Evolutionary conservation across 2,888 invertebrate genomes (phyloP).

Genomic region (Lutraria lutraria): DNA sequence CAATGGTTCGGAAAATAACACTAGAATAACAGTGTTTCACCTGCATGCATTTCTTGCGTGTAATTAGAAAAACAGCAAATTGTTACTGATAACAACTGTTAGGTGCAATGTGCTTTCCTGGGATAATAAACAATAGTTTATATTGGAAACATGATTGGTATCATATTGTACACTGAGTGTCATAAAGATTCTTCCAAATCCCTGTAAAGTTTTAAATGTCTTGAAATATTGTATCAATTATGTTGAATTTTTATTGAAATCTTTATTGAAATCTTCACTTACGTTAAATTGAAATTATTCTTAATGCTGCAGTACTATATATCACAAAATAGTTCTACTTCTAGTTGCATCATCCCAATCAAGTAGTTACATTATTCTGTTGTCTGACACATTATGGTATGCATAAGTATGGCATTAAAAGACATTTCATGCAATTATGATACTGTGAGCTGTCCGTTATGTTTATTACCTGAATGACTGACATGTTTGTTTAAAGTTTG

Average conservation of each 20-base stretch:
- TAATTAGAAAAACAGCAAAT: background rate
- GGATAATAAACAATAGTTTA: background rate
- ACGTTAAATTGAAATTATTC: too few species aligned
- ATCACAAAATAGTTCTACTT: too few species aligned
- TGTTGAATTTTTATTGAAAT: too few species aligned
- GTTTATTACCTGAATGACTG: too few species aligned
- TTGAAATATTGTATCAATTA: too few species aligned
- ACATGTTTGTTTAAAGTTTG: too few species aligned
- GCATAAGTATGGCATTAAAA: background rate
- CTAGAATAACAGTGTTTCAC: background rate
- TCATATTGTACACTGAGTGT: background rate
- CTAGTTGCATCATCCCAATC: background rate
- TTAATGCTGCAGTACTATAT: too few species aligned
- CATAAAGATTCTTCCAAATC: too few species aligned
- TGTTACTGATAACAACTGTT: background rate
- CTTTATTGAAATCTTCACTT: too few species aligned
- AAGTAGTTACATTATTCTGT: background rate
- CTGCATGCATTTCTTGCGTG: background rate
- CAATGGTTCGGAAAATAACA: background rate
- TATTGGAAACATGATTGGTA: background rate
- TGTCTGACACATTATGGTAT: background rate
- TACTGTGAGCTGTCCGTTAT: too few species aligned
- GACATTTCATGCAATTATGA: too few species aligned
- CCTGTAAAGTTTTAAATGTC: too few species aligned
- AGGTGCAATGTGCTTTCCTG: background rate